Conservation (phyloP, 1,140 invertebrate genomes). For the Scaptomyza pallida region DNA sequence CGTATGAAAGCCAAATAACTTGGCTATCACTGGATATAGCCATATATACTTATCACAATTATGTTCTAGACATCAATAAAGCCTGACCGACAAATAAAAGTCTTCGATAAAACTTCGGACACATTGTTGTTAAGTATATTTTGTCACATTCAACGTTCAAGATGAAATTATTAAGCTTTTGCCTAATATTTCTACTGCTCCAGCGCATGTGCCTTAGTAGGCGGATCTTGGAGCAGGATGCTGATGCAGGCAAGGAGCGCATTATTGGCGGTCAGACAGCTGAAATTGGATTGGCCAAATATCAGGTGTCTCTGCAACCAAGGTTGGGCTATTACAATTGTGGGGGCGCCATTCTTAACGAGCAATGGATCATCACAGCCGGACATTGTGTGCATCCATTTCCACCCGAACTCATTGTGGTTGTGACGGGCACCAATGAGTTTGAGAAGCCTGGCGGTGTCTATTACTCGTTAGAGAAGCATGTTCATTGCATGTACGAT, state of each 20-base stretch:
- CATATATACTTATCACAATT: conserved; percentile 15
- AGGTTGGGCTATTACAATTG: conserved; percentile 68
- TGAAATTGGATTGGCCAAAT: conserved; percentile 77
- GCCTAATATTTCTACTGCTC: conserved; percentile 29
- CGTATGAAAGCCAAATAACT: too few relatives aligned
- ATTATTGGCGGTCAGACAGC: conserved; percentile 84
- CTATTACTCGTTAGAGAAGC: conserved; percentile 43
- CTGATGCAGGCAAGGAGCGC: conserved; percentile 29
- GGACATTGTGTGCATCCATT: conserved; percentile 76
- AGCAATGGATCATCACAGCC: conserved; percentile 82
- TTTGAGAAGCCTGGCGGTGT: conserved; percentile 48
- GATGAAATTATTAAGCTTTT: conserved; percentile 48
- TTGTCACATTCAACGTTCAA: conserved; percentile 17
- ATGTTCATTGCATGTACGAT: conserved; percentile 70
- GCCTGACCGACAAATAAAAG: not conserved
- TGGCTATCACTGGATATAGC: conserved; percentile 4
- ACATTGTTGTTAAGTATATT: conserved; percentile 10
- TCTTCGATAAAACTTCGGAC: conserved; percentile 23
- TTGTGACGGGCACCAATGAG: conserved; percentile 59
- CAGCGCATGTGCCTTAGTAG: conserved; percentile 25
- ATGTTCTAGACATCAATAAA: conserved; percentile 15
- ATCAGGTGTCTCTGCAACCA: conserved; percentile 81
- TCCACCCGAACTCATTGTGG: conserved; percentile 22
- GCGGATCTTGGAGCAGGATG: not conserved
- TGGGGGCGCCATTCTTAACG: conserved; percentile 83